These are phyloP conservation scores for Amyelois transitella DNA, from an alignment of 1,140 invertebrate genomes.

Conservation along the genomic window DNA sequence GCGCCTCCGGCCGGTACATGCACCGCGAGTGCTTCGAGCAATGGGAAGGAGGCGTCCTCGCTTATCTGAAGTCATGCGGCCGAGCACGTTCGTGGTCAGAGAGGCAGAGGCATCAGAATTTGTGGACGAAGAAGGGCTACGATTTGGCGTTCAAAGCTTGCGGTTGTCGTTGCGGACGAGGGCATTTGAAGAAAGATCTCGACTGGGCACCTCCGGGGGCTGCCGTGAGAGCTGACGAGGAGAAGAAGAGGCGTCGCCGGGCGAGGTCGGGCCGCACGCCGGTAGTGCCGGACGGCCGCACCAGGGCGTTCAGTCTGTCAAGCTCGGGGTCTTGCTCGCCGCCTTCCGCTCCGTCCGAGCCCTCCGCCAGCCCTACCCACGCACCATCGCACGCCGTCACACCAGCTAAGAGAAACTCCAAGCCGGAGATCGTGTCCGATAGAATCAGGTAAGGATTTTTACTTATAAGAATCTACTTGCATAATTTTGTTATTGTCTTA, in stretches of 20 bases:
- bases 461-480: constrained; percentile 4
- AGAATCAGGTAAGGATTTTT: constrained; percentile 80
- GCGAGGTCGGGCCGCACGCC: constrained; percentile 80
- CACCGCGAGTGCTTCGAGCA: constrained; percentile 95
- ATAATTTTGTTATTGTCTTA: too few species aligned
- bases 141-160: constrained; percentile 94
- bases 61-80: constrained; percentile 91
- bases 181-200: constrained; percentile 94
- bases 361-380: constrained; percentile 69
- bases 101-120: constrained; percentile 92
- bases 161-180: constrained; percentile 89
- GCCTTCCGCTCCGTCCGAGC: constrained; percentile 62
- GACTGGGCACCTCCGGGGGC: constrained; percentile 88
- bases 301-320: constrained; percentile 83
- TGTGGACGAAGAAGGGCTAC: constrained; percentile 98
- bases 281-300: constrained; percentile 79
- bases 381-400: constrained; percentile 66
- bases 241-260: constrained; percentile 78
- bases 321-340: constrained; percentile 75
- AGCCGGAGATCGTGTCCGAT: constrained; percentile 87
- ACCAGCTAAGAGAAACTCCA: constrained; percentile 81
- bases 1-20: constrained; percentile 91
- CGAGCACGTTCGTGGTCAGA: constrained; percentile 95
- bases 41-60: constrained; percentile 92
- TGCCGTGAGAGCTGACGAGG: constrained; percentile 79